A percentile compares a stretch with the other conserved stretches of the same genome.
Evolutionary conservation across 2,113 vertebrate genomes (phyloP).

Genomic region (Crotalus helleri): DNA sequence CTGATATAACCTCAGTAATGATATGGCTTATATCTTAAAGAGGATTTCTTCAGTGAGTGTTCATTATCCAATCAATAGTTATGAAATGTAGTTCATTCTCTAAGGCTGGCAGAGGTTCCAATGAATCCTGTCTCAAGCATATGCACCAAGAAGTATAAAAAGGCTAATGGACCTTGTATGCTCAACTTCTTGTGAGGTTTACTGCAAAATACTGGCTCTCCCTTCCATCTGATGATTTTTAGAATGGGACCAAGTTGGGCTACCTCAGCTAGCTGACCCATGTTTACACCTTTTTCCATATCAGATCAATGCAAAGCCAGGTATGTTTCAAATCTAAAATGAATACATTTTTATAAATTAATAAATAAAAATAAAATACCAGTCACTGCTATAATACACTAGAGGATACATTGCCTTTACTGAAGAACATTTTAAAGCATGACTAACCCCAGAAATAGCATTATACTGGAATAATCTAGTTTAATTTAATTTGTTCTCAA

Average conservation of each 20-base stretch:
- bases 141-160: background rate
- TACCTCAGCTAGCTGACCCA: background rate
- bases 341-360: background rate
- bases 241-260: background rate
- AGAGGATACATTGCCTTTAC: background rate
- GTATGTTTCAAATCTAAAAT: background rate
- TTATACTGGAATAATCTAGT: background rate
- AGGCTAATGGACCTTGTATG: background rate
- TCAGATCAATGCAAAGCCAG: background rate
- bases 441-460: background rate
- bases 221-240: background rate
- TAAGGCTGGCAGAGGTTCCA: background rate
- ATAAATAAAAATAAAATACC: background rate
- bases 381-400: background rate
- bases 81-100: background rate
- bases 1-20: background rate
- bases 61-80: background rate
- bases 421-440: background rate
- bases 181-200: background rate
- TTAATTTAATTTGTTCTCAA: slow-evolving; percentile 4
- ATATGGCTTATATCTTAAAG: background rate
- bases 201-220: background rate
- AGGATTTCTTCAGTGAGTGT: background rate
- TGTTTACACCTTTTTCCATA: background rate
- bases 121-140: background rate